Percentiles rank a stretch among this genome's conserved stretches.
Evolutionary conservation across 2,888 invertebrate species (phyloP).

Genomic region (Meghimatium bilineatum): DNA sequence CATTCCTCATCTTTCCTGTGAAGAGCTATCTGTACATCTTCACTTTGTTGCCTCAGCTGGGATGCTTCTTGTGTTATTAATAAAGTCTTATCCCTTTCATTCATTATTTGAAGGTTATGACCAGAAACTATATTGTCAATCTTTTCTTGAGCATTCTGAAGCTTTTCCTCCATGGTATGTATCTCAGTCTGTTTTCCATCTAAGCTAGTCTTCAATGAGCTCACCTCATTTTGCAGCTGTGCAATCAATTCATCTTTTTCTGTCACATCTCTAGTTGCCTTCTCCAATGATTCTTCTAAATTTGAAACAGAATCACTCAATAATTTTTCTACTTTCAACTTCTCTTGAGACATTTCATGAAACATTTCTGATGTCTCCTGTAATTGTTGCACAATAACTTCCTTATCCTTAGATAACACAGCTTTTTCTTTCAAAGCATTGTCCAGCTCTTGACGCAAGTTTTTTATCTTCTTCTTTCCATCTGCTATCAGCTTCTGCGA

Average conservation of each 20-base stretch:
- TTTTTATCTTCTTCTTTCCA: conserved; percentile 14
- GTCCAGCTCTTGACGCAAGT: conserved; percentile 19
- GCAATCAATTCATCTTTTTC: conserved; percentile 21
- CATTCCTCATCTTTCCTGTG: conserved; percentile 27
- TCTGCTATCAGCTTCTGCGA: conserved; percentile 37
- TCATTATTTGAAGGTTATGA: conserved; percentile 25
- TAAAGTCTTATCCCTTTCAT: conserved; percentile 23
- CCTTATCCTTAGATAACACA: conserved; percentile 21
- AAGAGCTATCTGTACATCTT: conserved; percentile 12
- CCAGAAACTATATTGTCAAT: not conserved
- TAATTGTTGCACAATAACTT: conserved; percentile 28
- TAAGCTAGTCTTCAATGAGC: not conserved
- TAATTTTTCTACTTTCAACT: conserved; percentile 34
- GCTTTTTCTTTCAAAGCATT: conserved; percentile 10
- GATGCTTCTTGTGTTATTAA: conserved; percentile 25
- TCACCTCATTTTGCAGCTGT: conserved; percentile 12
- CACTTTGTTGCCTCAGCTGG: conserved; percentile 22
- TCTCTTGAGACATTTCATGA: conserved; percentile 43
- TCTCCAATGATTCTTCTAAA: conserved; percentile 27
- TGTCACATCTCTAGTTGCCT: conserved; percentile 14
- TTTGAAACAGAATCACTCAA: conserved; percentile 29
- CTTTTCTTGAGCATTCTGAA: conserved; percentile 17
- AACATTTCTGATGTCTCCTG: conserved; percentile 36
- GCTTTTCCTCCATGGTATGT: conserved; percentile 3
- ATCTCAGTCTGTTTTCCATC: conserved; percentile 20